Percentiles rank a stretch among this genome's conserved stretches.
These are phyloP conservation scores for Cordilura impudica DNA, from an alignment of 2,888 invertebrate genomes.

Conservation along the genomic window DNA sequence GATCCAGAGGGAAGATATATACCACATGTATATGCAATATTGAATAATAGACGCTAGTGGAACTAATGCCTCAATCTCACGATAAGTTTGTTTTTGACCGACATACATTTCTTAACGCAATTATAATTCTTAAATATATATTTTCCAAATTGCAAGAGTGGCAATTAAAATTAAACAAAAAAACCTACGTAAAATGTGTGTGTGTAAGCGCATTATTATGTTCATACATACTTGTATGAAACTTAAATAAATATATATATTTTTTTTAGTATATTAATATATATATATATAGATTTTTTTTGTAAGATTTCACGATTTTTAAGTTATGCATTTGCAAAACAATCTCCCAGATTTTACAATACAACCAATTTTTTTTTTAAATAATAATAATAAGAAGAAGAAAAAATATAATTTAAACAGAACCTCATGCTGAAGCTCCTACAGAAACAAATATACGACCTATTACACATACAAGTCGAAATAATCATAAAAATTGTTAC, in stretches of 20 bases:
- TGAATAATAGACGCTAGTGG: too few relatives aligned
- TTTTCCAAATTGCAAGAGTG: constrained; percentile 10
- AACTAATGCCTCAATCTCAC: too few relatives aligned
- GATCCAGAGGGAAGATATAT: too few relatives aligned
- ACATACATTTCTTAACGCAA: background rate
- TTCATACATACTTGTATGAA: constrained; percentile 19
- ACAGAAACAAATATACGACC: constrained; percentile 38
- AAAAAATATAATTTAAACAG: constrained; percentile 31
- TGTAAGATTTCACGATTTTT: constrained; percentile 57
- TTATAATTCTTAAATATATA: background rate
- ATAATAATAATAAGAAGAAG: constrained; percentile 35
- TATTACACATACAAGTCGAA: constrained; percentile 48
- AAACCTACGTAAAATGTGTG: constrained; percentile 58
- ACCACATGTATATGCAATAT: too few relatives aligned
- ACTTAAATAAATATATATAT: constrained; percentile 34
- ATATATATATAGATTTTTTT: background rate
- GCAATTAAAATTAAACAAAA: constrained; percentile 54
- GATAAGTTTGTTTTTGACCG: background rate
- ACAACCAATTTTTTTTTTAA: too few relatives aligned
- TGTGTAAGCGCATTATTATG: constrained; percentile 37
- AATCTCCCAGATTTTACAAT: constrained; percentile 58
- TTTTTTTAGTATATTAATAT: constrained; percentile 15
- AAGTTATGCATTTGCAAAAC: constrained; percentile 61
- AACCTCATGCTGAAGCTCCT: constrained; percentile 41
- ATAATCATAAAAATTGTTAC: constrained; percentile 47